These are phyloP conservation scores for Sesamia inferens DNA, from an alignment of 2,888 invertebrate species.

Conservation along the genomic window DNA sequence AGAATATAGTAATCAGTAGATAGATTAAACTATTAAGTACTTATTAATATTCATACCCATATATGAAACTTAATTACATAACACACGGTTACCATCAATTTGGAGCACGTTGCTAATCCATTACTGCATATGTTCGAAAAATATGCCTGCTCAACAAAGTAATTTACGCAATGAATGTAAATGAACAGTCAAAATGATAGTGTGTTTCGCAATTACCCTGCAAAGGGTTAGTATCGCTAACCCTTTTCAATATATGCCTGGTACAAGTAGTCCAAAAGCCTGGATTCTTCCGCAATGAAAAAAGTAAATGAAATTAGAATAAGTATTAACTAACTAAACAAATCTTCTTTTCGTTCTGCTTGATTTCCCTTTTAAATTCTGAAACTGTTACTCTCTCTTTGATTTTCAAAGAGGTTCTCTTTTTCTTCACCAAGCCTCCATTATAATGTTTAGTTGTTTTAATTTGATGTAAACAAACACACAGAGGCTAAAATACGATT, in stretches of 20 bases:
- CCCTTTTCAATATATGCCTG: constrained; percentile 10
- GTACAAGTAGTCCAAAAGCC: constrained; percentile 16
- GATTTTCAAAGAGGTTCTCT: background rate
- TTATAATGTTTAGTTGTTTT: background rate
- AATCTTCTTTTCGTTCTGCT: background rate
- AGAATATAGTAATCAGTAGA: too few species aligned
- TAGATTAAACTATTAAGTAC: too few species aligned
- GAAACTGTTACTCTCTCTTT: background rate
- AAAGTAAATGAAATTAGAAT: constrained; percentile 8
- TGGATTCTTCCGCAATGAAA: constrained; percentile 19
- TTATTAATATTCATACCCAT: too few species aligned
- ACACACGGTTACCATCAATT: too few species aligned
- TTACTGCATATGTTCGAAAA: too few species aligned
- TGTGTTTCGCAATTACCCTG: too few species aligned
- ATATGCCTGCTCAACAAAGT: too few species aligned
- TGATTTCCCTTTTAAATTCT: too few species aligned
- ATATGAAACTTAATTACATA: too few species aligned
- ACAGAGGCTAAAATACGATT: background rate
- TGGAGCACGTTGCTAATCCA: too few species aligned
- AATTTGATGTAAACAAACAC: background rate
- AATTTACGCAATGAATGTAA: too few species aligned
- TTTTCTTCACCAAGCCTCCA: background rate
- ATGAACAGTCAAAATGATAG: too few species aligned
- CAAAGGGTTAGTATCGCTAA: background rate
- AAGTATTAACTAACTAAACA: background rate